These are phyloP conservation scores for Tetraneura akinire DNA, from an alignment of 1,140 invertebrate genomes.

Conservation along the genomic window DNA sequence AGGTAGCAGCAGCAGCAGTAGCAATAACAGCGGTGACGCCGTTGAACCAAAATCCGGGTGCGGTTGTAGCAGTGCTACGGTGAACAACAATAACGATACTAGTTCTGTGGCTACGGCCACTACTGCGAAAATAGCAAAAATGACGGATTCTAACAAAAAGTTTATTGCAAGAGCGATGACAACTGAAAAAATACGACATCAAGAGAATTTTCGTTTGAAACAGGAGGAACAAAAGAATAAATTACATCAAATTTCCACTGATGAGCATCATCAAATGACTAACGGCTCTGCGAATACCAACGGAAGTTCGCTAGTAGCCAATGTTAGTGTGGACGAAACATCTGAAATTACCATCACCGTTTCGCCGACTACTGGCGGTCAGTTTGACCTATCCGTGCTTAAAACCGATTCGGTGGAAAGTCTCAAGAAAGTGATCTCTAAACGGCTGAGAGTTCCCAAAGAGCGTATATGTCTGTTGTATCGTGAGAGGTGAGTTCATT, in stretches of 20 bases:
- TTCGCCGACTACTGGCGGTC: constrained; percentile 86
- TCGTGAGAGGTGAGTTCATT: constrained; percentile 77
- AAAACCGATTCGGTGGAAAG: constrained; percentile 79
- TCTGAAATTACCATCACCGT: constrained; percentile 73
- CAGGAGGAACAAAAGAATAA: background rate
- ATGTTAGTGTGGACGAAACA: background rate
- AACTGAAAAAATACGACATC: background rate
- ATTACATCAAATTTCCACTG: background rate
- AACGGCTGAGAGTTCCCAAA: constrained; percentile 86
- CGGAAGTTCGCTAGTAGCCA: background rate
- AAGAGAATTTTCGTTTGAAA: background rate
- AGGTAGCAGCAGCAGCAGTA: constrained; percentile 27
- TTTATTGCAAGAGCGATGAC: background rate
- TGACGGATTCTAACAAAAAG: background rate
- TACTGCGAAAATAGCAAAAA: background rate
- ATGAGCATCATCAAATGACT: background rate
- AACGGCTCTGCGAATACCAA: background rate
- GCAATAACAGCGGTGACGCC: constrained; percentile 24
- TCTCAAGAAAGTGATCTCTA: constrained; percentile 88
- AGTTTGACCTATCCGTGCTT: constrained; percentile 79
- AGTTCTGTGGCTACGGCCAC: background rate
- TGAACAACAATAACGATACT: constrained; percentile 9
- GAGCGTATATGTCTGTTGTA: constrained; percentile 88
- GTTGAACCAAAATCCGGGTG: constrained; percentile 40
- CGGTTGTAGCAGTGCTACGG: constrained; percentile 19